phyloP scores from a whole-genome alignment of 2,113 vertebrate species.

The Semicossyphus pulcher region DNA sequence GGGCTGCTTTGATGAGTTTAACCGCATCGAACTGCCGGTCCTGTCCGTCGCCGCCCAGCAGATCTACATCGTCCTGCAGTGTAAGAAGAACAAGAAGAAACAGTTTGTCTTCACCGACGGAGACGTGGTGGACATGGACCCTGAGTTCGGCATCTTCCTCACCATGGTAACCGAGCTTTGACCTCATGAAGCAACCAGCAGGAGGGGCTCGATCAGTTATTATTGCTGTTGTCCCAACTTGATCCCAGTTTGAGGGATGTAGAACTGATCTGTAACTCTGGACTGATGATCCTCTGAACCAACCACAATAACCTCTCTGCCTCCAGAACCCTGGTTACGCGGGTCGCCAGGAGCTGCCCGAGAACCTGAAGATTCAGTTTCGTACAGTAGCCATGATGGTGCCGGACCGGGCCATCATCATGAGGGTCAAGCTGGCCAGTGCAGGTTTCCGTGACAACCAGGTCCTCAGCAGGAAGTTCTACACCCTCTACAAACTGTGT shows the following conservation, averaged over 20 bases:
- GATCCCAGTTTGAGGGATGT: too few relatives aligned
- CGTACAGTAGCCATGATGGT: conserved; percentile 94
- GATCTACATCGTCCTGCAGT: conserved; percentile 91
- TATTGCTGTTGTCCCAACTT: too few relatives aligned
- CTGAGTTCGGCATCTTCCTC: conserved; percentile 94
- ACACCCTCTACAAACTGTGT: conserved; percentile 92
- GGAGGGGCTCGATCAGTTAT: too few relatives aligned
- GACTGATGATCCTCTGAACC: too few relatives aligned
- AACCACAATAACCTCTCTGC: too few relatives aligned
- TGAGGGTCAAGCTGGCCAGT: conserved; percentile 93
- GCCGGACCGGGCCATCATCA: conserved; percentile 93
- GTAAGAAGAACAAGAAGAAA: conserved; percentile 90
- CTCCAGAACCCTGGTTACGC: conserved; percentile 92
- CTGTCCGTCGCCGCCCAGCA: conserved; percentile 94
- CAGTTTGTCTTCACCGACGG: conserved; percentile 93
- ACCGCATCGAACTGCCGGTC: conserved; percentile 92
- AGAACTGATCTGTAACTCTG: too few relatives aligned
- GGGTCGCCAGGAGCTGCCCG: conserved; percentile 92
- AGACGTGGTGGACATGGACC: conserved; percentile 90
- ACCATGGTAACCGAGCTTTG: conserved; percentile 87
- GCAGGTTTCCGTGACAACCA: conserved; percentile 92
- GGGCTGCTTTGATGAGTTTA: conserved; percentile 96
- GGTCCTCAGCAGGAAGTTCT: conserved; percentile 91
- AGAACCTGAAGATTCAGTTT: conserved; percentile 93
- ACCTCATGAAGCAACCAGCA: too few relatives aligned